Evolutionary conservation across 2,113 vertebrate species (phyloP).

Genomic region (Myanophis thanlyinensis): DNA sequence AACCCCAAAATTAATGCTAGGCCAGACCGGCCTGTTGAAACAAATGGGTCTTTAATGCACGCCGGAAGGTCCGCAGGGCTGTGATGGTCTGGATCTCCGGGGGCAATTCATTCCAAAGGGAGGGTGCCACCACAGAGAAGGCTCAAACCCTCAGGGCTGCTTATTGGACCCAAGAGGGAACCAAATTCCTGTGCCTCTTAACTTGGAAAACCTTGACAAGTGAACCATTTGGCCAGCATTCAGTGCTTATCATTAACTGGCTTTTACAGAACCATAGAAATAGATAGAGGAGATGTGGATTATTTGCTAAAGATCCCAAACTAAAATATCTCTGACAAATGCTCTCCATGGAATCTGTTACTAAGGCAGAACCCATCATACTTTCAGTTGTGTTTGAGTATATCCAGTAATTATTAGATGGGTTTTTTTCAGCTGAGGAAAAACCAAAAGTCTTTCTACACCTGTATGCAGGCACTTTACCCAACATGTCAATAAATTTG

Average conservation of each 20-base stretch:
- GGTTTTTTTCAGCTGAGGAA: neutral
- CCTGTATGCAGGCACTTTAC: neutral
- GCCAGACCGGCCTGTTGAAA: too few species aligned
- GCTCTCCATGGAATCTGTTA: neutral
- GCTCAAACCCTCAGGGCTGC: too few species aligned
- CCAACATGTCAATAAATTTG: neutral
- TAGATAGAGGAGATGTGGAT: neutral
- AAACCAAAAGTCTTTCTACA: neutral
- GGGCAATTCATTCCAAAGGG: too few species aligned
- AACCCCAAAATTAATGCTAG: too few species aligned
- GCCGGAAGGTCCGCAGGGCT: too few species aligned
- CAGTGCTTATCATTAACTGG: neutral
- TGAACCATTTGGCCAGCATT: neutral
- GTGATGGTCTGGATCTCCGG: too few species aligned
- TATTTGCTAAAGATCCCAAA: neutral
- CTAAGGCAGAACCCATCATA: neutral
- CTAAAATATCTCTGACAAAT: neutral
- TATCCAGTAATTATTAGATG: neutral
- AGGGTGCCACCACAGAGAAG: too few species aligned
- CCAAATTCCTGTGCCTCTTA: neutral
- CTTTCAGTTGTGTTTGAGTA: neutral
- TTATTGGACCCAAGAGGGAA: neutral
- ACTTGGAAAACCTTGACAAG: neutral
- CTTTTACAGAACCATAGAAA: neutral
- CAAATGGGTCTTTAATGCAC: too few species aligned